Base-by-base conservation (phyloP, 1,140 invertebrate genomes). In the Monomorium pharaonis region DNA sequence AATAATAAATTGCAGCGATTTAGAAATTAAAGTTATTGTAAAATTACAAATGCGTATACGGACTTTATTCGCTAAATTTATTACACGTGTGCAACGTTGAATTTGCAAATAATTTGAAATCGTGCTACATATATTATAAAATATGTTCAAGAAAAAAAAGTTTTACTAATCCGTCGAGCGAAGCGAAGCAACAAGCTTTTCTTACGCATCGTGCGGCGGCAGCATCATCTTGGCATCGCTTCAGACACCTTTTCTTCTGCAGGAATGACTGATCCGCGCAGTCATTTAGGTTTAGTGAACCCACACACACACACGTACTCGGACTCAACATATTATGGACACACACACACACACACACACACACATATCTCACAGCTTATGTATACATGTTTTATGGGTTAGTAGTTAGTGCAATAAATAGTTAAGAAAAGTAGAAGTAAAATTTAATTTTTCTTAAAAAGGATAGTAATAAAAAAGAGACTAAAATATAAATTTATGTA, bases 81-180 rank as follows among this genome's bases (percentile, higher is more conserved):
- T 14, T 56, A 44, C 12, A 42, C 49, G 18, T 3, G 7, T 7
- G 24, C 1, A 60, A 10, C 27, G 3, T 70, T 56, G 30, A 81
- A 58, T 16, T 44, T 42, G 24, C 30, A 9, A 21, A 70, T 58
- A 44, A 56, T 81, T 74, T 60, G n/a, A 74, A 58, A 0, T 7
- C 5, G 14, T 33, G 12, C 12, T 12, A n/a, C 9, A 51, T 54
- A 30, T 54, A 47, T 44, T 74, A 18, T 37, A 21, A 44, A 58
- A 33, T 74, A 24, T 30, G 24, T 67, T 80, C 21, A 37, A 21
- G 44, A 44, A 72, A 81, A 81, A 24, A 63, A 80, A 69, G 6
- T 1, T 58, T 60, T 24, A 56, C 83, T 89, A 87, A 93, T 90
- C 91, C 63, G 86, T 92, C 67, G 93, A 93, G 93, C 88, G 72